These are phyloP conservation scores for Aporrectodea caliginosa DNA, from an alignment of 1,140 invertebrate genomes.

Conservation along the genomic window DNA sequence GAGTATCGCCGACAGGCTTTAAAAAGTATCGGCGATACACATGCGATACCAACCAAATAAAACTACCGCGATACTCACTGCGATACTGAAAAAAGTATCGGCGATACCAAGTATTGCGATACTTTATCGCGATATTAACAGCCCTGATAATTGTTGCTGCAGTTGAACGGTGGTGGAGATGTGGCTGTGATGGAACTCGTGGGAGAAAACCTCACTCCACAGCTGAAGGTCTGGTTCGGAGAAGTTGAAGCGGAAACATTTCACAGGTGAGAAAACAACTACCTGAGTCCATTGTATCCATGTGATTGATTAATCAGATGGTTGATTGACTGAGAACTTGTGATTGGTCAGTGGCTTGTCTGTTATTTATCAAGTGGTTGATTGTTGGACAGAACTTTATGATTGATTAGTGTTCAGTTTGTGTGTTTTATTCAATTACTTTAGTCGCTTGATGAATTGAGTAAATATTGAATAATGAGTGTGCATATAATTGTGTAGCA, in stretches of 20 bases:
- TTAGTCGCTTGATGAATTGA: neutral
- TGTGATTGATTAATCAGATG: neutral
- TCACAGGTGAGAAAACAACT: conserved; percentile 62
- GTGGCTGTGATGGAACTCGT: conserved; percentile 95
- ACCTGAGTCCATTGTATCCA: neutral
- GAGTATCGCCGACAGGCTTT: too few species aligned
- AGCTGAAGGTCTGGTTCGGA: conserved; percentile 94
- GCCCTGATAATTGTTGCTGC: conserved; percentile 37
- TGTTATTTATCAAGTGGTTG: neutral
- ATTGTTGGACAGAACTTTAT: neutral
- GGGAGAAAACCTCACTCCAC: conserved; percentile 94
- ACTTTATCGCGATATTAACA: too few species aligned
- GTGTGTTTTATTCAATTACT: neutral
- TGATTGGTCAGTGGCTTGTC: neutral
- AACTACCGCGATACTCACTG: too few species aligned
- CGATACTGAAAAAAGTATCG: too few species aligned
- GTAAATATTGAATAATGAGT: neutral
- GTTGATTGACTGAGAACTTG: neutral
- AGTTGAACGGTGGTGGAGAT: conserved; percentile 92
- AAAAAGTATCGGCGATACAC: too few species aligned
- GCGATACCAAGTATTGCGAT: too few species aligned
- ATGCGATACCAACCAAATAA: too few species aligned
- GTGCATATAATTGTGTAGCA: too few species aligned
- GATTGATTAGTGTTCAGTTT: neutral
- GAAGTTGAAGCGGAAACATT: conserved; percentile 97